Percentiles rank a stretch among this genome's conserved stretches.
These are phyloP conservation scores for Poicephalus gulielmi DNA, from an alignment of 2,113 vertebrate species.

Conservation along the genomic window DNA sequence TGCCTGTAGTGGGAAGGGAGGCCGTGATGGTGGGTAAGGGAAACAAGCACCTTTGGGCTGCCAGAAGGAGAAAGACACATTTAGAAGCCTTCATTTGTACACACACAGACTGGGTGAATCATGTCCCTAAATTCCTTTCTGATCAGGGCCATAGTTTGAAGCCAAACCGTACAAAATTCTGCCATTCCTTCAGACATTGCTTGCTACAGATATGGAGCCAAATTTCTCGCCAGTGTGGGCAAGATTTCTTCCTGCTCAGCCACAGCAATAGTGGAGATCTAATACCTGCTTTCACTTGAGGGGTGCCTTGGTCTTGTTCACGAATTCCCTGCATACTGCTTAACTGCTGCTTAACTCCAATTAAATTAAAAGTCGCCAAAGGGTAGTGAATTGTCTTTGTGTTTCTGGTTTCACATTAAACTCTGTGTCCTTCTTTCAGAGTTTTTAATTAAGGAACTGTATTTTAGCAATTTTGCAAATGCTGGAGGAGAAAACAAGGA, in stretches of 20 bases:
- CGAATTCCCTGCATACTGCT: background rate
- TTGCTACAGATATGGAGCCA: background rate
- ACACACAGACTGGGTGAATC: background rate
- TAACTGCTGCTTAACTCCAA: background rate
- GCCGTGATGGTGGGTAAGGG: background rate
- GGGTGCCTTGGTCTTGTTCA: background rate
- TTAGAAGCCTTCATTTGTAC: background rate
- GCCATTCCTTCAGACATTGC: background rate
- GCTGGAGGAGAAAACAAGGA: background rate
- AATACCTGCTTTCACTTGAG: background rate
- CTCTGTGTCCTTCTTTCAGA: background rate
- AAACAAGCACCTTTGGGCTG: background rate
- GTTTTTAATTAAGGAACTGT: background rate
- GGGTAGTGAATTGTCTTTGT: background rate
- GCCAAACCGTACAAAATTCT: background rate
- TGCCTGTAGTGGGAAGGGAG: background rate
- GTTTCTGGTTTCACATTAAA: background rate
- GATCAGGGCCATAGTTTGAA: background rate
- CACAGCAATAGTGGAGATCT: background rate
- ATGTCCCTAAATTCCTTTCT: background rate
- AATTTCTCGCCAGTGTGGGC: background rate
- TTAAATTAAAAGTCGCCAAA: slow-evolving; percentile 16
- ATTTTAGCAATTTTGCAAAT: background rate
- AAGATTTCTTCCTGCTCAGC: background rate
- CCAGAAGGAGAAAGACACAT: background rate